Conservation (phyloP, 2,888 invertebrate species). For the Nasonovia ribisnigri region DNA sequence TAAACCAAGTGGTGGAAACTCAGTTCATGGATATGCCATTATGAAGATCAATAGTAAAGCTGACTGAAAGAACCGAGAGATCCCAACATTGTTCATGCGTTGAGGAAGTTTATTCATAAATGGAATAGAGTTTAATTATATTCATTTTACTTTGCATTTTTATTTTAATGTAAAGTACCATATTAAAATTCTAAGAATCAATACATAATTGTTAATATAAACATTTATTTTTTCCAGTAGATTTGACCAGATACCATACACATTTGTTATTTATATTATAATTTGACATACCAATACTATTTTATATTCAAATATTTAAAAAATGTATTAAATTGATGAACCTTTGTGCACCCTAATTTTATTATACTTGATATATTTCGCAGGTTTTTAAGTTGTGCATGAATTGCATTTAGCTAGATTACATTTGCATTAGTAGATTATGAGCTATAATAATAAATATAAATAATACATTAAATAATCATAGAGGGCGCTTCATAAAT, state of each 20-base stretch:
- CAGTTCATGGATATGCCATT: background rate
- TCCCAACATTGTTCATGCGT: background rate
- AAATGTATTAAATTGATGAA: background rate
- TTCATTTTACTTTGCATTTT: constrained; percentile 5
- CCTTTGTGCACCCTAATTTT: background rate
- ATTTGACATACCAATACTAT: background rate
- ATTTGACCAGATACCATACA: background rate
- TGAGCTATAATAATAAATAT: background rate
- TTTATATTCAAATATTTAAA: background rate
- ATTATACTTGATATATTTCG: constrained; percentile 19
- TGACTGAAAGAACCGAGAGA: background rate
- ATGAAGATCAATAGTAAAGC: background rate
- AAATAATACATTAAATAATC: background rate
- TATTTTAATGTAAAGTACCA: background rate
- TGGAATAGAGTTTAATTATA: background rate
- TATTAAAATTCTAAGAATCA: background rate
- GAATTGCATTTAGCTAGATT: constrained; percentile 48
- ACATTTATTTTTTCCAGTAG: background rate
- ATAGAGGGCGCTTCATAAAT: constrained; percentile 34
- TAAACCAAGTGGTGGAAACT: background rate
- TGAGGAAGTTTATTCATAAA: background rate
- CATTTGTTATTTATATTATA: background rate
- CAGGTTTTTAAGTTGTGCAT: constrained; percentile 50
- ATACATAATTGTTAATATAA: background rate
- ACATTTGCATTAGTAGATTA: constrained; percentile 30